These are phyloP conservation scores for Teleogryllus oceanicus DNA, from an alignment of 2,888 invertebrate species.

Conservation along the genomic window DNA sequence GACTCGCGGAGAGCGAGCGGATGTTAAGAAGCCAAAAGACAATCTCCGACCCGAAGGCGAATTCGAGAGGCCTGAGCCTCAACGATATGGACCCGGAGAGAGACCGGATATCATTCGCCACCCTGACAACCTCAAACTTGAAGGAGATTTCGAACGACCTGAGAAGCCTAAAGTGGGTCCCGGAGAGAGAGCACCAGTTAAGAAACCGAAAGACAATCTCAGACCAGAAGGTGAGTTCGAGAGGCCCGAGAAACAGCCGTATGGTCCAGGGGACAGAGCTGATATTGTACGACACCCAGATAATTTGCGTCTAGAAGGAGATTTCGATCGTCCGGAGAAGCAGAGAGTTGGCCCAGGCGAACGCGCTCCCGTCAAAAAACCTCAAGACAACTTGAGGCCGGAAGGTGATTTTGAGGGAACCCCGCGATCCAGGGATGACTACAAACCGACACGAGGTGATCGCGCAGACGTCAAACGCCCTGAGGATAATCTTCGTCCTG, in stretches of 20 bases:
- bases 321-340: conserved; percentile 41
- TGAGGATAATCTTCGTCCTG: conserved; percentile 51
- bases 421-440: conserved; percentile 45
- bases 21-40: conserved; percentile 45
- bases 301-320: conserved; percentile 43
- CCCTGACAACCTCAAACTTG: conserved; percentile 58
- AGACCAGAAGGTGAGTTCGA: conserved; percentile 46
- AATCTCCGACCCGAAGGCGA: conserved; percentile 57
- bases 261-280: conserved; percentile 40
- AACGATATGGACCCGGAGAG: conserved; percentile 41
- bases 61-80: conserved; percentile 46
- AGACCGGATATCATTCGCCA: conserved; percentile 39
- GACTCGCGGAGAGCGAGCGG: conserved; percentile 36
- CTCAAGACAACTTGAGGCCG: conserved; percentile 41
- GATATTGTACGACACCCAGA: conserved; percentile 39
- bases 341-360: conserved; percentile 38
- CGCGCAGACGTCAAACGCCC: conserved; percentile 41
- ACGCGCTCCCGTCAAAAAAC: conserved; percentile 43
- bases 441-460: conserved; percentile 46
- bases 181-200: conserved; percentile 45
- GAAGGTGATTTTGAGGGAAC: conserved; percentile 39
- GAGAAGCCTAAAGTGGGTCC: conserved; percentile 46
- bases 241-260: conserved; percentile 47
- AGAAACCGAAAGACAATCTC: conserved; percentile 45
- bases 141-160: conserved; percentile 52